Evolutionary conservation across 2,113 vertebrate species (phyloP).

Genomic region (Procavia capensis): DNA sequence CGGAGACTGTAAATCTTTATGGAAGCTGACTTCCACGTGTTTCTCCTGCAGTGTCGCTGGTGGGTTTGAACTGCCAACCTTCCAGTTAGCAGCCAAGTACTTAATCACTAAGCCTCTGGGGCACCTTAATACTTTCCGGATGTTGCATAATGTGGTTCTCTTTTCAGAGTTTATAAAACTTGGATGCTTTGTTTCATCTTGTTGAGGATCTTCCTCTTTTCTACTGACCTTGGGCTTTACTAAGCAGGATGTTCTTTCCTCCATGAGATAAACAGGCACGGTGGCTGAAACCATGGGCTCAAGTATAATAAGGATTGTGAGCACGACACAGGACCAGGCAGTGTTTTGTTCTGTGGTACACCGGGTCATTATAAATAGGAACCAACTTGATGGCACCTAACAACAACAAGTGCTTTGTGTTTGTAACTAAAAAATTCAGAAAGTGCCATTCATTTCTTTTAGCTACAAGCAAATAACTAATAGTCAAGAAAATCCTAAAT

Average conservation of each 20-base stretch:
- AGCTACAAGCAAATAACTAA: conserved; percentile 26
- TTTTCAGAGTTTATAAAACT: conserved; percentile 38
- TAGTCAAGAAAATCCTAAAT: conserved; percentile 27
- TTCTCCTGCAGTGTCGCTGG: not conserved
- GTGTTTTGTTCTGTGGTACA: too few relatives aligned
- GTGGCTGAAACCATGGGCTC: too few relatives aligned
- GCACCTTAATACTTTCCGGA: not conserved
- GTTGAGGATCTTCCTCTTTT: too few relatives aligned
- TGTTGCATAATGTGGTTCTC: not conserved
- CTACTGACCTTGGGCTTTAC: too few relatives aligned
- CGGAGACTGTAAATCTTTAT: not conserved
- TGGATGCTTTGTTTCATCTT: conserved; percentile 31
- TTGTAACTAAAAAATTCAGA: conserved; percentile 34
- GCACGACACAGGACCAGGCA: too few relatives aligned
- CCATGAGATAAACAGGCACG: too few relatives aligned
- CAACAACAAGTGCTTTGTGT: not conserved
- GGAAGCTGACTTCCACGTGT: not conserved
- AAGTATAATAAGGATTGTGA: too few relatives aligned
- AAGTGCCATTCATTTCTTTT: conserved; percentile 14
- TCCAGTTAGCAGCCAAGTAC: not conserved
- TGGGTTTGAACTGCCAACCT: not conserved
- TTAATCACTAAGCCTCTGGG: not conserved
- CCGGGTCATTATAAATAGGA: too few relatives aligned
- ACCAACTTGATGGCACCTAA: too few relatives aligned
- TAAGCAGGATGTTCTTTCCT: too few relatives aligned